phyloP scores from a whole-genome alignment of 2,113 vertebrate species.

The Cepphus grylle region DNA sequence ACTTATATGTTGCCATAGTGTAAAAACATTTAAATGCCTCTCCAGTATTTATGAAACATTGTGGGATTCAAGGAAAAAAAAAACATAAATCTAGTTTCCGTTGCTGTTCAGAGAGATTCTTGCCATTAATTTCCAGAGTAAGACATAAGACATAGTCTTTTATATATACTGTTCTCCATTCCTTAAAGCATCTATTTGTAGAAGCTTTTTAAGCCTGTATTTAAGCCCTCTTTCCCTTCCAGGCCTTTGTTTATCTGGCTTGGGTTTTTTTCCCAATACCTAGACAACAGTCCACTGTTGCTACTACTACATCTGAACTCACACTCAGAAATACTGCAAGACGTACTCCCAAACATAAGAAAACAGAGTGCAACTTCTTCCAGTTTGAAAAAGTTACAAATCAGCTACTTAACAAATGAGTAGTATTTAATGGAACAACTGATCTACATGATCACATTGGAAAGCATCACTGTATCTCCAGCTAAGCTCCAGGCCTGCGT shows the following conservation, averaged over 20 bases:
- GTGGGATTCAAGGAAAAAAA: background rate
- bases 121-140: background rate
- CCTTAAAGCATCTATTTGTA: background rate
- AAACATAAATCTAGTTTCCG: background rate
- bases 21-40: background rate
- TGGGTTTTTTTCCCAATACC: background rate
- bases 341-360: background rate
- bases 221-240: background rate
- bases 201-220: background rate
- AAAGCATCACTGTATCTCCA: background rate
- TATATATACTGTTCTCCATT: background rate
- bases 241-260: background rate
- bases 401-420: background rate
- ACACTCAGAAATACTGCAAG: background rate
- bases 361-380: background rate
- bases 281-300: background rate
- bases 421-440: background rate
- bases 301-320: background rate
- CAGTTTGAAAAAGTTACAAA: background rate
- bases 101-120: background rate
- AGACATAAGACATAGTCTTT: background rate
- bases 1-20: fast-evolving
- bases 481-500: background rate
- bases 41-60: background rate
- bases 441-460: background rate